Base-by-base conservation (phyloP, 2,888 invertebrate genomes). In the Bombyx huttoni region DNA sequence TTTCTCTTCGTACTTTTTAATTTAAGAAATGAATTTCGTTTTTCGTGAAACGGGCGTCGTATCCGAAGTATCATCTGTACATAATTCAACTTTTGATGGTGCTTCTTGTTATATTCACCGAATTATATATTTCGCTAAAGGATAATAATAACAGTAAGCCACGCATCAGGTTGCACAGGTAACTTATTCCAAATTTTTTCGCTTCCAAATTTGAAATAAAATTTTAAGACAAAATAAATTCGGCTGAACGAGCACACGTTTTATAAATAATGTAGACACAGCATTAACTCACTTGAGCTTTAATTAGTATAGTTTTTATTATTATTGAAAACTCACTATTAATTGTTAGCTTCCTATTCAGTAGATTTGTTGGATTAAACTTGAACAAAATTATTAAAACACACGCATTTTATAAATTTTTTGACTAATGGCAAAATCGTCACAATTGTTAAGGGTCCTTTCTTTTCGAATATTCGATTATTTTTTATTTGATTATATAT, bases 391-490 rank as follows among this genome's bases (percentile, higher is more conserved):
- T 55, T 46, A 53, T 57, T 49, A 53, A 48, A 51, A 8, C 14
- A 50, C 46, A 52, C 47, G 54, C 60, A 56, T 51, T 51, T 67
- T 59, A 66, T 69, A 54, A 59, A 73, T 73, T 73, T 81, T 84
- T 86, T 78, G 77, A 85, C 84, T 86, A 81, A 81, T 86, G 87
- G 87, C 87, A 87, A 87, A 83, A 79, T 81, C 81, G 75, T 74
- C 80, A 82, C 87, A 87, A 87, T 87, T 87, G 86, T 87, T 87
- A 87, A 86, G 85, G 81, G 75, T 75, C 66, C 70, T 72, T 64
- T 65, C 53, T 40, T 40, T 63, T 67, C 63, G 57, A 54, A 63
- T 60, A 64, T 66, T 64, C 60, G 60, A 64, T 67, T 49, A 51
- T 54, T 54, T 54, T 53, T 57, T 52, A 14, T 51, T 47, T 51